These are phyloP conservation scores for Echeneis naucrates DNA, from an alignment of 2,797 vertebrate species.

Conservation along the genomic window DNA sequence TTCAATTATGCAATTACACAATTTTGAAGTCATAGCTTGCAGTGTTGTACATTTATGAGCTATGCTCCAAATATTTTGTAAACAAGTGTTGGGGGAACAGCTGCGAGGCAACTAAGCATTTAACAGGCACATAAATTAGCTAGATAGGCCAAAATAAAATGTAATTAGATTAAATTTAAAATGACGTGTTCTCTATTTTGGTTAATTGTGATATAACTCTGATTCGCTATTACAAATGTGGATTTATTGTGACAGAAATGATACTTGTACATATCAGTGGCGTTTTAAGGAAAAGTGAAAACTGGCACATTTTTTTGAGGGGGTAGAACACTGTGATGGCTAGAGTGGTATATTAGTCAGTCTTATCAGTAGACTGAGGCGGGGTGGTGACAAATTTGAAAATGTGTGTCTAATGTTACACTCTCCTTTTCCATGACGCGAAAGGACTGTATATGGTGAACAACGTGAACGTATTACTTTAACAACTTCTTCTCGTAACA, in stretches of 20 bases:
- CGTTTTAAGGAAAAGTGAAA: neutral
- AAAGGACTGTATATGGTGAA: conserved; percentile 15
- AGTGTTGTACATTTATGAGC: conserved; percentile 13
- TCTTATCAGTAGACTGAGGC: conserved; percentile 54
- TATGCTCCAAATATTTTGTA: conserved; percentile 30
- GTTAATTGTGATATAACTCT: neutral
- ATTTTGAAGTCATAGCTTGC: conserved; percentile 19
- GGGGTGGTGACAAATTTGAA: conserved; percentile 51
- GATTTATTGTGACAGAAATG: neutral
- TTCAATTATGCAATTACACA: conserved; percentile 4
- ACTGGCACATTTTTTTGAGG: neutral
- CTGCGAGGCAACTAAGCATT: conserved; percentile 33
- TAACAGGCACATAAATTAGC: conserved; percentile 16
- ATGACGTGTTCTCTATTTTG: conserved; percentile 22
- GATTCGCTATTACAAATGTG: neutral
- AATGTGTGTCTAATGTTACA: conserved; percentile 41
- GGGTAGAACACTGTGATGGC: conserved; percentile 9
- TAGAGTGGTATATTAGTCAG: conserved; percentile 27
- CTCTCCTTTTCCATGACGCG: conserved; percentile 43
- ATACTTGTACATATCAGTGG: neutral
- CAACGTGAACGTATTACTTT: neutral
- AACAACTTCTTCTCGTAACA: neutral
- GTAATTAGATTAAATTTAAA: conserved; percentile 24
- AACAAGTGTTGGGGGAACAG: conserved; percentile 38
- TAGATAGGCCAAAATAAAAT: conserved; percentile 28